phyloP scores from a whole-genome alignment of 2,797 vertebrate genomes.

The Dendrocincla fuliginosa region DNA sequence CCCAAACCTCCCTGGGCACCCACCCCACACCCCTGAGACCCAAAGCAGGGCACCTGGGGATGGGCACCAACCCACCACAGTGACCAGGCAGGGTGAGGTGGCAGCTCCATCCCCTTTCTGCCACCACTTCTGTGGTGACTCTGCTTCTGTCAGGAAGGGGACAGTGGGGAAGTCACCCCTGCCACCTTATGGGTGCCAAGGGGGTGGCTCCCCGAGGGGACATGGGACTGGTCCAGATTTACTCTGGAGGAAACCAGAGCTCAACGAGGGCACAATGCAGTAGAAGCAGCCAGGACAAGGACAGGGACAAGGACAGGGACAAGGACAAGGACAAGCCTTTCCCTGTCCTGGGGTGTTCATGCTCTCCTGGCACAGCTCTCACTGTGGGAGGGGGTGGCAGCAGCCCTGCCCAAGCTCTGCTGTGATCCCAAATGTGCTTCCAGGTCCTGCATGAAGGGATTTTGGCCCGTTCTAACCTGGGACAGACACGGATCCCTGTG shows the following conservation, averaged over 20 bases:
- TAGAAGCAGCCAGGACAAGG: neutral
- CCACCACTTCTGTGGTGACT: neutral
- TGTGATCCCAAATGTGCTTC: neutral
- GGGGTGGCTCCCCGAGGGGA: neutral
- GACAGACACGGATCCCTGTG: neutral
- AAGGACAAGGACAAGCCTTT: neutral
- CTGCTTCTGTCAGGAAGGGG: neutral
- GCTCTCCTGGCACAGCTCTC: neutral
- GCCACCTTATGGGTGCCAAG: neutral
- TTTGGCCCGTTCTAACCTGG: neutral
- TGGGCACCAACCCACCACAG: neutral
- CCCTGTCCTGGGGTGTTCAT: accelerated
- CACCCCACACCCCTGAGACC: neutral
- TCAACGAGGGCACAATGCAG: neutral
- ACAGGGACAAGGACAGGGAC: neutral
- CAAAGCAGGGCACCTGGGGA: neutral
- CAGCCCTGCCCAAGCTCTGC: neutral
- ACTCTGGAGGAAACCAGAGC: neutral
- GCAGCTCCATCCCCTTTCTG: neutral
- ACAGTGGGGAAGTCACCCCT: neutral
- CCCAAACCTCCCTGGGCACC: neutral
- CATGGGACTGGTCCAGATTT: neutral
- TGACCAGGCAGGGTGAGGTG: neutral
- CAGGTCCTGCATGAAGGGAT: accelerated
- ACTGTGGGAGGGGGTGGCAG: neutral